Conservation (phyloP, 2,797 vertebrate genomes). For the Acanthis flammea region DNA sequence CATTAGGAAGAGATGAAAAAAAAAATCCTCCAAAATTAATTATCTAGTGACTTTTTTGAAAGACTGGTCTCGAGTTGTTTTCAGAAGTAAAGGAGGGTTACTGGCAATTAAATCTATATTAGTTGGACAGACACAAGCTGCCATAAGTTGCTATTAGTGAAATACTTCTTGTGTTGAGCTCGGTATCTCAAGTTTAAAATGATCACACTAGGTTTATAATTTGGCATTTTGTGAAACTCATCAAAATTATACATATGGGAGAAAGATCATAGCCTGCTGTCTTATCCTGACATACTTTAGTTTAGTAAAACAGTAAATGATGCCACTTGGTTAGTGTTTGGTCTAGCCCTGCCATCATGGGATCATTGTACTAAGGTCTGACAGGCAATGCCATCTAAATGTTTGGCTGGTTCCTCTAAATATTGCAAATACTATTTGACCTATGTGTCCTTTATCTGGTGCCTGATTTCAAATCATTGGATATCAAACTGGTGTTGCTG, state of each 20-base stretch:
- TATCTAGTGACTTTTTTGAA: conserved; percentile 10
- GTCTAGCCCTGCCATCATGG: not conserved
- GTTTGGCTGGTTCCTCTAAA: not conserved
- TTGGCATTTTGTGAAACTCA: not conserved
- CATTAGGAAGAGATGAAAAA: conserved; percentile 21
- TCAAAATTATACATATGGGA: not conserved
- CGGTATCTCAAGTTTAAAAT: not conserved
- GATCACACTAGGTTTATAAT: not conserved
- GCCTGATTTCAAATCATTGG: not conserved
- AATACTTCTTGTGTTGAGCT: not conserved
- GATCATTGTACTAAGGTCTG: not conserved
- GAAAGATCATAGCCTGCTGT: not conserved
- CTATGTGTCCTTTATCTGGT: not conserved
- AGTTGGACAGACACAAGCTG: not conserved
- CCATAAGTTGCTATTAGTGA: not conserved
- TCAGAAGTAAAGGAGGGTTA: conserved; percentile 1
- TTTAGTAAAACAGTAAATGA: not conserved
- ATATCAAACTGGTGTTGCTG: not conserved
- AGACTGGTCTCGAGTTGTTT: not conserved
- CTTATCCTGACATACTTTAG: not conserved
- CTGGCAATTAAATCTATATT: not conserved
- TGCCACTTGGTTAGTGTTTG: not conserved
- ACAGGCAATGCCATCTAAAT: not conserved
- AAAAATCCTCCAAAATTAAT: conserved; percentile 1
- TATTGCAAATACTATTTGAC: not conserved